These are phyloP conservation scores for Loxodonta africana DNA, from an alignment of 2,113 vertebrate genomes.

Conservation along the genomic window DNA sequence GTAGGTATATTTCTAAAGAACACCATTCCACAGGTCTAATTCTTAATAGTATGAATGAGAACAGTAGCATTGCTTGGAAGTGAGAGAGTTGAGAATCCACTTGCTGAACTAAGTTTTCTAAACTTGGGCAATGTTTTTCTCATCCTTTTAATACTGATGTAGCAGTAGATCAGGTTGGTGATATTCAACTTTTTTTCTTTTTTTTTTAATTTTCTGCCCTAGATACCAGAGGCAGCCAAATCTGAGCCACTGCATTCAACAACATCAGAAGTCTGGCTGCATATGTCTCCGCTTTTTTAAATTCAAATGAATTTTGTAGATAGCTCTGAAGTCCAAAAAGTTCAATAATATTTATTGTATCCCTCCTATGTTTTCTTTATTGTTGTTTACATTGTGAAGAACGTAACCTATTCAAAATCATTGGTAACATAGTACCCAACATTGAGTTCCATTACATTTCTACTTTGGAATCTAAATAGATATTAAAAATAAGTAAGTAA, in stretches of 20 bases:
- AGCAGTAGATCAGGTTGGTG: background rate
- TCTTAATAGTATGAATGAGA: background rate
- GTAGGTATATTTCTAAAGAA: background rate
- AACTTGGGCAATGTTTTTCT: background rate
- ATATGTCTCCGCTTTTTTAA: background rate
- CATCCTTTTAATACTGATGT: background rate
- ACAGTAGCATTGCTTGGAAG: background rate
- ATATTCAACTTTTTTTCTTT: background rate
- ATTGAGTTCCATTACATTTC: background rate
- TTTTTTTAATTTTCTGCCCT: background rate
- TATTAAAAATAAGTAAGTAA: background rate
- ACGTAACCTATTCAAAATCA: background rate
- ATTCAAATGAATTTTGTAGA: background rate
- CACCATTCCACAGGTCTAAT: too few relatives aligned
- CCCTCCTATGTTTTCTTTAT: background rate
- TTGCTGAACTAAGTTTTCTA: constrained; percentile 3
- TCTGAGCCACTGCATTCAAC: background rate
- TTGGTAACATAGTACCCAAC: background rate
- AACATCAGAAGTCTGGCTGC: background rate
- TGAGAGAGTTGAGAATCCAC: background rate
- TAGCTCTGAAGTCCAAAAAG: background rate
- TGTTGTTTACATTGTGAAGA: background rate
- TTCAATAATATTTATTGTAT: background rate
- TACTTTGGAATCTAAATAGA: background rate
- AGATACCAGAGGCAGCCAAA: background rate